Percentiles rank a stretch among this genome's conserved stretches.
phyloP scores from a whole-genome alignment of 1,140 invertebrate species.

The Papilio helenus region DNA sequence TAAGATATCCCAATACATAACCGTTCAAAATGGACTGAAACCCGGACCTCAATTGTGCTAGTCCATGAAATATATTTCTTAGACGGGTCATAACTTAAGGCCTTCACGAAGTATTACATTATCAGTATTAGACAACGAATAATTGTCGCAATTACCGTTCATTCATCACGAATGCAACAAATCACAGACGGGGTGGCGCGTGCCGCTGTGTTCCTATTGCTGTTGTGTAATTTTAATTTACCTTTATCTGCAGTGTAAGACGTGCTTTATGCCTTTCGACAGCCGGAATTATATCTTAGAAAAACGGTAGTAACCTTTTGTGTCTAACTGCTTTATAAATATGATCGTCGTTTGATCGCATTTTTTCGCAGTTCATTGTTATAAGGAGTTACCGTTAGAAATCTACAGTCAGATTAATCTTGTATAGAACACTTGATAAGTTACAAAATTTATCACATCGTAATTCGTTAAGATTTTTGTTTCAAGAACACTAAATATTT shows the following conservation, averaged over 20 bases:
- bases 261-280: conserved; percentile 54
- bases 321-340: background rate
- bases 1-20: no score
- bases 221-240: conserved; percentile 35
- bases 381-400: background rate
- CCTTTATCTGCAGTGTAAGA: conserved; percentile 37
- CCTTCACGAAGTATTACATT: conserved; percentile 33
- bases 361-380: background rate
- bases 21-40: background rate
- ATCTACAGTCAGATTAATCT: background rate
- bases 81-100: background rate
- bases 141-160: conserved; percentile 29
- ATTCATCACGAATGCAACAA: conserved; percentile 36
- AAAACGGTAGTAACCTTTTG: background rate
- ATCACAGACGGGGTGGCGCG: conserved; percentile 15
- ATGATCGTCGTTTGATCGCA: background rate
- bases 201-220: conserved; percentile 18
- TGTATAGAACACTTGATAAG: background rate
- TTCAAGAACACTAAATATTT: background rate
- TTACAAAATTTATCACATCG: background rate
- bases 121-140: conserved; percentile 34
- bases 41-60: background rate
- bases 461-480: background rate
- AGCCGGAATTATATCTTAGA: conserved; percentile 40
- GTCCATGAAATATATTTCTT: background rate